Conservation (phyloP, 92 coral and sea anemone species). For the Zoanthus solanderi region DNA sequence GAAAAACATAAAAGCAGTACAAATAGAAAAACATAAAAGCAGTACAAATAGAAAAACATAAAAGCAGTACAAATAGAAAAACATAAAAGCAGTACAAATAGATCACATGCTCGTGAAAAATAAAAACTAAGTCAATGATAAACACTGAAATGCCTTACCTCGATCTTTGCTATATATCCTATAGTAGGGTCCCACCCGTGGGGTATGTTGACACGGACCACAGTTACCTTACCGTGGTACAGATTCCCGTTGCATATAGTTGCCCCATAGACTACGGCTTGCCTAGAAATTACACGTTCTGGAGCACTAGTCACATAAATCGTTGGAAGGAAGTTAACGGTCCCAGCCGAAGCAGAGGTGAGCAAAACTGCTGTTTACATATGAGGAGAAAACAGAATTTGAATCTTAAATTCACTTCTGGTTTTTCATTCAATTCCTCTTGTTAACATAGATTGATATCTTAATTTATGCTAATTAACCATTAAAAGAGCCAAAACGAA, state of each 20-base stretch:
- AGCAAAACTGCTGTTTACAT: neutral
- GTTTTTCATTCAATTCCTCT: neutral
- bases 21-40: too few species aligned
- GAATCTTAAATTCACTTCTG: neutral
- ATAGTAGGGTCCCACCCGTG: slow-evolving; percentile 69
- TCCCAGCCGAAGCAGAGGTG: neutral
- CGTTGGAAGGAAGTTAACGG: slow-evolving; percentile 64
- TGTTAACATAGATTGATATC: too few species aligned
- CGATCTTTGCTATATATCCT: slow-evolving; percentile 62
- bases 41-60: too few species aligned
- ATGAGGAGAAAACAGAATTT: neutral
- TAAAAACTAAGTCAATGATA: neutral
- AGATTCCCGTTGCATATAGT: slow-evolving; percentile 67
- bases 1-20: too few species aligned
- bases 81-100: too few species aligned
- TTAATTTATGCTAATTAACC: too few species aligned
- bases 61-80: too few species aligned
- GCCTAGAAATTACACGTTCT: slow-evolving; percentile 46
- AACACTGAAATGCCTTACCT: slow-evolving; percentile 37
- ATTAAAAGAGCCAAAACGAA: too few species aligned
- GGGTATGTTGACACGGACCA: slow-evolving; percentile 71
- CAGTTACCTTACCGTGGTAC: slow-evolving; percentile 55
- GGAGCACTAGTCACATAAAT: slow-evolving; percentile 68
- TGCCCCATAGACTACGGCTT: slow-evolving; percentile 65
- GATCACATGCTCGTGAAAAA: neutral